Base-by-base conservation (phyloP, 23 tunicate species). In the Clavelina lepadiformis region DNA sequence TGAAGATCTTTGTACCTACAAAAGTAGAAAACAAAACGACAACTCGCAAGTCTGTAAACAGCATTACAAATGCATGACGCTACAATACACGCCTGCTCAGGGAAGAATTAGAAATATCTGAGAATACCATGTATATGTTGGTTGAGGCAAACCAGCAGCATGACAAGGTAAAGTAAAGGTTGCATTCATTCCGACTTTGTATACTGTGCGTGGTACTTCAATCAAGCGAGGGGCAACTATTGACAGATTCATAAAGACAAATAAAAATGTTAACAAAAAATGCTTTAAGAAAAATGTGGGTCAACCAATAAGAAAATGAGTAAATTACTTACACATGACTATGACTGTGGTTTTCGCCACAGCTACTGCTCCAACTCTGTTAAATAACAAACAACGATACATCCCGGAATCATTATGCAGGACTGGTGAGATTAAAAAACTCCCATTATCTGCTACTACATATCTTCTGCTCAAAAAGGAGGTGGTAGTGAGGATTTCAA, bases 381-480 rank as follows among this genome's bases (percentile, higher is more conserved):
- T 85, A 2, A 52, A 69, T 3, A 65, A 64, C 0, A 58, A 44
- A 29, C 94, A 85, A 7, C 27, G 35, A 45, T 68, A 85, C 26
- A 5, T 51, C 38, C 94, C 94, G 24, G 83, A 13, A 49, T 85
- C 78, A 27, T 32, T 58, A 1, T 62, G 41, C 20, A n/a, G 15
- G 23, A 71, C 67, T 5, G 76, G 65, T 28, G 33, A 2, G 5
- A 85, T 46, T 3, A 47, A 22, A 6, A 76, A n/a, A 23, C 18
- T 46, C 21, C 75, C 84, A 41, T 78, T 46, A 4, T 46, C 72
- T 4, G 24, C 15, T 15, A 66, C 24, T 5, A 5, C 3, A 28
- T 46, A 46, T 3, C 56, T 35, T 5, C 13, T 8, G 5, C 38
- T 23, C 4, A 36, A 5, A 3, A 38, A 21, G 5, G 72, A 46